Evolutionary conservation across 2,888 invertebrate genomes (phyloP).

Genomic region (Netelia virgata): DNA sequence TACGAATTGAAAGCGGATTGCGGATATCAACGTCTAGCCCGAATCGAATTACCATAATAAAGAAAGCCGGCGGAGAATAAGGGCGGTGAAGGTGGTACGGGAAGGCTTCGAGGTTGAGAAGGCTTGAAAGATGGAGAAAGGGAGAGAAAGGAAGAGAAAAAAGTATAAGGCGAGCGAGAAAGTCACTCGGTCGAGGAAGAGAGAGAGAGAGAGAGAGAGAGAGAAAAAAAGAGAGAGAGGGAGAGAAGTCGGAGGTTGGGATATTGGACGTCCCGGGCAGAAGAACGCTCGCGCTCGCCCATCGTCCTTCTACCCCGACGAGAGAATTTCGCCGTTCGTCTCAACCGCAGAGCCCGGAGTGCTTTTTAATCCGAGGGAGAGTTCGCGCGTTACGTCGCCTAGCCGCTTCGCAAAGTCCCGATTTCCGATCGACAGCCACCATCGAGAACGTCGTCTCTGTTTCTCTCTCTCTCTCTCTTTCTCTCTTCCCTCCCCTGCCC

Average conservation of each 20-base stretch:
- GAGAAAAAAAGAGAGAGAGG: constrained; percentile 26
- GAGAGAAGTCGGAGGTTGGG: constrained; percentile 6
- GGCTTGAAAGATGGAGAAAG: constrained; percentile 27
- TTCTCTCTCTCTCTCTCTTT: background rate
- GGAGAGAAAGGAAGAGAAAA: constrained; percentile 32
- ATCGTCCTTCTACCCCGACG: constrained; percentile 6
- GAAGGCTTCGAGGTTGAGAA: constrained; percentile 23
- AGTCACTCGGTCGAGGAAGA: constrained; percentile 60
- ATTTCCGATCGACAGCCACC: constrained; percentile 55
- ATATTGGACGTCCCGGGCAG: constrained; percentile 63
- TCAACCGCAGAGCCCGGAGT: constrained; percentile 55
- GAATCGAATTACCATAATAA: constrained; percentile 83
- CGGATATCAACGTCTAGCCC: constrained; percentile 77
- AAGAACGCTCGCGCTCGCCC: constrained; percentile 39
- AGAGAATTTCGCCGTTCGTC: background rate
- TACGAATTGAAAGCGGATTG: constrained; percentile 80
- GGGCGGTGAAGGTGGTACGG: constrained; percentile 1
- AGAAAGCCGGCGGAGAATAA: constrained; percentile 66
- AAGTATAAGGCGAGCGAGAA: constrained; percentile 31
- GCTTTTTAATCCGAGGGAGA: constrained; percentile 65
- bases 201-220: constrained; percentile 11
- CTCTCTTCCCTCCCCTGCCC: background rate
- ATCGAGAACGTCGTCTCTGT: constrained; percentile 2
- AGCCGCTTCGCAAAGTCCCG: constrained; percentile 58
- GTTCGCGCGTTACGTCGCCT: constrained; percentile 53